Base-by-base conservation (phyloP, 2,888 invertebrate species). In the Papilio gigon region DNA sequence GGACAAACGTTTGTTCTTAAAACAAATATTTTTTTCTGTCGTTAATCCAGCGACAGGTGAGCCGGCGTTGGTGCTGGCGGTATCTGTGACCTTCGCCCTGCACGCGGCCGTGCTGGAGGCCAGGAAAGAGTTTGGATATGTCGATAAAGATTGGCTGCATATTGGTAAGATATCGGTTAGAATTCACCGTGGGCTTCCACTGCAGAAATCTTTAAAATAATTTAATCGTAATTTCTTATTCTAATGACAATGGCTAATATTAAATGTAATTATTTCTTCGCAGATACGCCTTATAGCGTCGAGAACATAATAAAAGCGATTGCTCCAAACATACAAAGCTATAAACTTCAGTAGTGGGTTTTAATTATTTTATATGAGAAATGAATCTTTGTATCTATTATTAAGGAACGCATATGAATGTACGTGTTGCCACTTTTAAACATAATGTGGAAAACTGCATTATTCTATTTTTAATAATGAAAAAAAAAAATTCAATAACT, bases 71-170 rank as follows among this genome's bases (percentile, higher is more conserved):
- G 86, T 88, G 30, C 75, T 93, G 59, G 81, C 93, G 0, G 86
- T 93, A 4, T 84, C 81, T 0, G 87, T 93, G 0, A 87, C 93
- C 0, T 85, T 94, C 68, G 95, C 95, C 0, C 85, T 96, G 11
- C 93, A 95, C 35, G 86, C 94, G 68, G 94, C 95, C 2, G 82
- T 95, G 14, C 81, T 92, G 58, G 92, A 93, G 9, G 95, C 94
- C 0, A 88, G 95, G 72, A 84, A 80, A 20, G 95, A 95, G 77
- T 93, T 93, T 67, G 94, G 94, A 37, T 83, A 93, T 50, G 77
- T 75, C 0, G 89, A 92, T 65, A 82, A 80, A 0, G 87, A 90
- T 5, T 95, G 94, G 94, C 89, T 93, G 65, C 78, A 84, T 66
- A 85, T 95, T 61, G 93, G 95, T 95, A 82, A 88, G 87, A 70